Conservation (phyloP, 2,888 invertebrate species). For the Eupithecia dodoneata region DNA sequence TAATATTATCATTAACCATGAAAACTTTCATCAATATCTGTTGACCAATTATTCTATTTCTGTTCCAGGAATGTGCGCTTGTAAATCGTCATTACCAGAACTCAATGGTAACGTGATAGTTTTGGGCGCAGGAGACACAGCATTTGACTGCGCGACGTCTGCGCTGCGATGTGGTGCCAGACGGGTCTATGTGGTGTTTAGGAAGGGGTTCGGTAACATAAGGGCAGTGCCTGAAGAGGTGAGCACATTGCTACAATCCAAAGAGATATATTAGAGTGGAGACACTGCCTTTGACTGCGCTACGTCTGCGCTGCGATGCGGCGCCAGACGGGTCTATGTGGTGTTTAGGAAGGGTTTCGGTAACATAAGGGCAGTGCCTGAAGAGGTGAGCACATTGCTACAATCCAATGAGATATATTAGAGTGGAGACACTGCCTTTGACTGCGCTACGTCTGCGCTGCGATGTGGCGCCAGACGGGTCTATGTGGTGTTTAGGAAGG, state of each 20-base stretch:
- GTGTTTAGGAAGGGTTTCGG: too few relatives aligned
- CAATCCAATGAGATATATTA: too few relatives aligned
- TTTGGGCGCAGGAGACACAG: conserved; percentile 98
- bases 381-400: too few relatives aligned
- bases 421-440: too few relatives aligned
- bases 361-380: too few relatives aligned
- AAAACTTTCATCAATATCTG: neutral
- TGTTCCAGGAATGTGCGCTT: conserved; percentile 89
- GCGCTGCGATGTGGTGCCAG: conserved; percentile 97
- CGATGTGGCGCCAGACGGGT: conserved; percentile 97
- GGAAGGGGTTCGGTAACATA: conserved; percentile 97
- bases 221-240: conserved; percentile 99
- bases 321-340: too few relatives aligned
- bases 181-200: conserved; percentile 96
- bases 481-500: conserved; percentile 96
- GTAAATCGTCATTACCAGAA: conserved; percentile 89
- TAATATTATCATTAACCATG: neutral
- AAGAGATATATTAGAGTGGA: neutral
- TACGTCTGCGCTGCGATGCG: too few relatives aligned
- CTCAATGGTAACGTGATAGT: conserved; percentile 94
- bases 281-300: neutral
- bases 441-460: conserved; percentile 98
- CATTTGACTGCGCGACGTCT: conserved; percentile 99
- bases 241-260: conserved; percentile 12
- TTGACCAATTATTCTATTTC: conserved; percentile 27